phyloP scores from a whole-genome alignment of 2,113 vertebrate genomes.

The Perccottus glenii region DNA sequence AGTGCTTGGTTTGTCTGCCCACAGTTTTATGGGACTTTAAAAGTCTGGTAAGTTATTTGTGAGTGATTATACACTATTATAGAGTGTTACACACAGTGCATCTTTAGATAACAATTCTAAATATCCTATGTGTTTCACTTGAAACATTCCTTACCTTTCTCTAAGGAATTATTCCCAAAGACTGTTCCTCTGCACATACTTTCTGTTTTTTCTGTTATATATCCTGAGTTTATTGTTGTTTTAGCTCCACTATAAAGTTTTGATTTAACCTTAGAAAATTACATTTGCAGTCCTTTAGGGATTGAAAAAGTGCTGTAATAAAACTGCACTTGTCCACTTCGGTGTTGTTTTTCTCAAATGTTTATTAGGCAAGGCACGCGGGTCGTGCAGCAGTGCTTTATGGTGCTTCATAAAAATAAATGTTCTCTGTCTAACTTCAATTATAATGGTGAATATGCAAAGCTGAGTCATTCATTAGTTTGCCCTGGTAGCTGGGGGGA shows the following conservation, averaged over 20 bases:
- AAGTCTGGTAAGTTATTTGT: too few relatives aligned
- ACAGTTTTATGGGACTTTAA: too few relatives aligned
- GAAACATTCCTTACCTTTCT: conserved; percentile 3
- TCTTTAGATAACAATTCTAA: too few relatives aligned
- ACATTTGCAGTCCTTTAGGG: conserved; percentile 42
- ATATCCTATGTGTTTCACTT: too few relatives aligned
- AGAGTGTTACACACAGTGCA: too few relatives aligned
- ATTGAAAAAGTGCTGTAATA: conserved; percentile 29
- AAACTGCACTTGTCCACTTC: not conserved
- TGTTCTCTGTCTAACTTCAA: conserved; percentile 57
- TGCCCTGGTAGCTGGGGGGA: conserved; percentile 42
- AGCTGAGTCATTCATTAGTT: conserved; percentile 64
- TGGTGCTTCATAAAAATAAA: conserved; percentile 73
- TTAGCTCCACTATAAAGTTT: conserved; percentile 36
- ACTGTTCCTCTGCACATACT: not conserved
- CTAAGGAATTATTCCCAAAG: not conserved
- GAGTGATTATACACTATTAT: too few relatives aligned
- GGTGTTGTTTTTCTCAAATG: conserved; percentile 5
- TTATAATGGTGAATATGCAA: conserved; percentile 62
- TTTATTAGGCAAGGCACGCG: conserved; percentile 31
- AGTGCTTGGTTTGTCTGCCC: too few relatives aligned
- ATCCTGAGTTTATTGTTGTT: conserved; percentile 18
- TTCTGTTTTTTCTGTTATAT: not conserved
- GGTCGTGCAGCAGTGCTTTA: conserved; percentile 33
- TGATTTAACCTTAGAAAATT: conserved; percentile 61